Evolutionary conservation across 2,888 invertebrate genomes (phyloP).

Genomic region (Spodoptera exigua): DNA sequence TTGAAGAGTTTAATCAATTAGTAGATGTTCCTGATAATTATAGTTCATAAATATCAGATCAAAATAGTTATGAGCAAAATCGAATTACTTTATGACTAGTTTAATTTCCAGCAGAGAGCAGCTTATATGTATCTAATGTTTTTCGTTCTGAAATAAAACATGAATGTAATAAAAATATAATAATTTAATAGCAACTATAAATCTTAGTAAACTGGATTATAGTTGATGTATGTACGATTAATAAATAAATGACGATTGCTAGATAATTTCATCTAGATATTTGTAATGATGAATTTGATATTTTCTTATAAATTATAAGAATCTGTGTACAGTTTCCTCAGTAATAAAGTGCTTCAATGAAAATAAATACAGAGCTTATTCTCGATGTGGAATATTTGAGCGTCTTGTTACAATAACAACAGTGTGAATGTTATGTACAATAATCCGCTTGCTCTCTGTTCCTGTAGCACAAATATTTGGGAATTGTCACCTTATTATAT

Average conservation of each 20-base stretch:
- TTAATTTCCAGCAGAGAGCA: conserved; percentile 59
- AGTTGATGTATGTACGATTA: conserved; percentile 14
- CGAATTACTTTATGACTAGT: conserved; percentile 58
- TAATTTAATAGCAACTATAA: not conserved
- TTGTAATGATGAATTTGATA: conserved; percentile 23
- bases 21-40: conserved; percentile 76
- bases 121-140: conserved; percentile 56
- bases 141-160: conserved; percentile 42
- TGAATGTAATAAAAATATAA: conserved; percentile 20
- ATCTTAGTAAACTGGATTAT: conserved; percentile 15
- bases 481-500: conserved; percentile 2
- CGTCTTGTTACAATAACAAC: conserved; percentile 46
- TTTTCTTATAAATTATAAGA: conserved; percentile 27
- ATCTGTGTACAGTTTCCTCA: conserved; percentile 30
- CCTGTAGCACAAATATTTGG: conserved; percentile 42
- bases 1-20: conserved; percentile 69
- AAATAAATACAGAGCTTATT: conserved; percentile 58
- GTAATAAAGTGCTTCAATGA: conserved; percentile 23
- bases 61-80: conserved; percentile 70
- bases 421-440: conserved; percentile 47
- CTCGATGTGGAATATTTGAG: conserved; percentile 49
- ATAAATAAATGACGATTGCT: conserved; percentile 1
- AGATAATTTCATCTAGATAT: conserved; percentile 10
- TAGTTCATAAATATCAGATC: conserved; percentile 75
- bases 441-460: conserved; percentile 55